phyloP scores from a whole-genome alignment of 2,797 vertebrate genomes.

The Esox lucius region DNA sequence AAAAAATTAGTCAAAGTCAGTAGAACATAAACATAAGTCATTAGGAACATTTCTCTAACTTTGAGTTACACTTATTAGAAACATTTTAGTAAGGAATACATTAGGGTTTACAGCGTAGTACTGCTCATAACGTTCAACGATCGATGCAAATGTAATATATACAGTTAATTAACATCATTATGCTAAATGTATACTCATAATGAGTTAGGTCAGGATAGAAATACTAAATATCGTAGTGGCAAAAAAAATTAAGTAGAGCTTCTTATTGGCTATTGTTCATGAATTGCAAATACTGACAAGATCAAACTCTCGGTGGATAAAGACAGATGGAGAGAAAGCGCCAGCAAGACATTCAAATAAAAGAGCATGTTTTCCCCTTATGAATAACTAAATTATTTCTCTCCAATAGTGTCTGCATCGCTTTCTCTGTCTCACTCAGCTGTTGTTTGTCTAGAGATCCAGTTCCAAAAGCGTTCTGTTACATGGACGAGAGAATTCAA shows the following conservation, averaged over 20 bases:
- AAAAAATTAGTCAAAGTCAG: no score
- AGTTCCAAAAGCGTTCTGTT: constrained; percentile 94
- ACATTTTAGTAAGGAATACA: no score
- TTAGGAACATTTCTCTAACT: no score
- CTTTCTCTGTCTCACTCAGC: constrained; percentile 60
- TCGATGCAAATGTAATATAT: no score
- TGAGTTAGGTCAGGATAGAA: not conserved
- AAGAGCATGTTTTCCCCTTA: constrained; percentile 74
- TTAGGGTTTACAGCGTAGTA: no score
- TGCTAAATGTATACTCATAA: not conserved
- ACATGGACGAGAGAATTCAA: constrained; percentile 98
- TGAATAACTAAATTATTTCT: constrained; percentile 88
- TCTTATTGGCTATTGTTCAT: not conserved
- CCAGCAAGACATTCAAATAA: constrained; percentile 78
- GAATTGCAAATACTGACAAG: not conserved
- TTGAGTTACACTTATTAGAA: no score
- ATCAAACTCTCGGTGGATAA: not conserved
- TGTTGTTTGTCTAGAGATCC: constrained; percentile 82
- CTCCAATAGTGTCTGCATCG: constrained; percentile 87
- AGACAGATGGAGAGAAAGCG: not conserved
- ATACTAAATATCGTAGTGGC: not conserved
- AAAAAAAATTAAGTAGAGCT: not conserved
- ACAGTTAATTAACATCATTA: not conserved
- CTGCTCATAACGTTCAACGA: no score
- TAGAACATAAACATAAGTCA: no score